Evolutionary conservation across 2,113 vertebrate species (phyloP).

Genomic region (Eurypyga helias): DNA sequence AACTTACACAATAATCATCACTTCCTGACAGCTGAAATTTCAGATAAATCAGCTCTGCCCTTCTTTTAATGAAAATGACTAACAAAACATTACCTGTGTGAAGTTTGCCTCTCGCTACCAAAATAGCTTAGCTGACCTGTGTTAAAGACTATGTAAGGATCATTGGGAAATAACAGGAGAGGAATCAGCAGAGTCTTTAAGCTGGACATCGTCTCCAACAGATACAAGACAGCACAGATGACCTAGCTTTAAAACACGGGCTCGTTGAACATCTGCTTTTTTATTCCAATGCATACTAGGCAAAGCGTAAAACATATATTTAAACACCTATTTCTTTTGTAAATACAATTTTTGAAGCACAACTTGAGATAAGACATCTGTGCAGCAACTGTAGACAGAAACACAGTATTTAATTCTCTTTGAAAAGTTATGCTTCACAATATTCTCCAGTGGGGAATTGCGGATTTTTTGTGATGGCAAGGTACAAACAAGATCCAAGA

Average conservation of each 20-base stretch:
- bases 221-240: neutral
- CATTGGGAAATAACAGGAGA: conserved; percentile 29
- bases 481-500: neutral
- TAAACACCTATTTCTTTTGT: neutral
- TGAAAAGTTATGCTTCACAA: neutral
- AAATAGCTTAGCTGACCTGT: conserved; percentile 64
- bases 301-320: neutral
- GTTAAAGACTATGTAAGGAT: conserved; percentile 38
- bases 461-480: neutral
- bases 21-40: conserved; percentile 29
- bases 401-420: neutral
- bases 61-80: neutral
- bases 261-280: neutral
- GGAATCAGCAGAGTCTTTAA: conserved; percentile 23
- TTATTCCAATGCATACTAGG: neutral
- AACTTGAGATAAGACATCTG: neutral
- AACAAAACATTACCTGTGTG: neutral
- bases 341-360: conserved; percentile 12
- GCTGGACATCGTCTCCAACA: neutral
- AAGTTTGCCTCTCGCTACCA: conserved; percentile 41
- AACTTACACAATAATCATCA: conserved; percentile 4
- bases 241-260: neutral
- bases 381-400: neutral
- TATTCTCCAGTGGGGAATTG: neutral
- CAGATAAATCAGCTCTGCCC: neutral